Base-by-base conservation (phyloP, 2,888 invertebrate genomes). In the Apamea sordens region DNA sequence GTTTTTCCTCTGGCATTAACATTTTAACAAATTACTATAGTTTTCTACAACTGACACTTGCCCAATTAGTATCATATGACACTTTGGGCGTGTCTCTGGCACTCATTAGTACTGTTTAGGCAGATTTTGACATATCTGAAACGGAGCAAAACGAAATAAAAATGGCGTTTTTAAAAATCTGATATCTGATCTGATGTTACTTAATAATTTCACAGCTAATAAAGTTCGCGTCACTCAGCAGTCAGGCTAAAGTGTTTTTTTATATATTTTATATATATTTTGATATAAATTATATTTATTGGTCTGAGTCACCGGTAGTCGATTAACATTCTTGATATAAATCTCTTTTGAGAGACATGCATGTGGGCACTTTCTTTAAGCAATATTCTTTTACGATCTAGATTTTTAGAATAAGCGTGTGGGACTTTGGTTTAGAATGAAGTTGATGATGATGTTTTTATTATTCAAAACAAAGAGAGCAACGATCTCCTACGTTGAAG, bases 301-400 rank as follows among this genome's bases (percentile, higher is more conserved):
- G 44, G 32, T 13, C 63, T 83, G 82, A 83, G 15, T 82, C 83
- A 72, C 63, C 1, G 56, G 47, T 68, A 63, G 56, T 74, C 82
- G 70, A 83, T 85, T 74, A 80, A 71, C 72, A 79, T 81, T 81
- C 75, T n/a, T 11, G 10, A 0, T 50, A 56, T 85, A 75, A 85
- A 85, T 82, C 85, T 63, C 21, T 50, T 84, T 64, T 59, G 64
- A 50, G 21, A 79, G 59, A 81, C 53, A 32, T 59, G 77, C 50
- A 65, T n/a, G 28, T 47, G 64, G 41, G 79, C n/a, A 50, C 2
- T 53, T 68, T 24, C 18, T 84, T 83, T 24, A 8, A 8, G 56
- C 44, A 82, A 68, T 67, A 36, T 56, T 13, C 15, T 63, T 47
- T n/a, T 11, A 32, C 6, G 78, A 32, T 64, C 53, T 79, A 47